Evolutionary conservation across 2,797 vertebrate species (phyloP).

Genomic region (Sciurus vulgaris): DNA sequence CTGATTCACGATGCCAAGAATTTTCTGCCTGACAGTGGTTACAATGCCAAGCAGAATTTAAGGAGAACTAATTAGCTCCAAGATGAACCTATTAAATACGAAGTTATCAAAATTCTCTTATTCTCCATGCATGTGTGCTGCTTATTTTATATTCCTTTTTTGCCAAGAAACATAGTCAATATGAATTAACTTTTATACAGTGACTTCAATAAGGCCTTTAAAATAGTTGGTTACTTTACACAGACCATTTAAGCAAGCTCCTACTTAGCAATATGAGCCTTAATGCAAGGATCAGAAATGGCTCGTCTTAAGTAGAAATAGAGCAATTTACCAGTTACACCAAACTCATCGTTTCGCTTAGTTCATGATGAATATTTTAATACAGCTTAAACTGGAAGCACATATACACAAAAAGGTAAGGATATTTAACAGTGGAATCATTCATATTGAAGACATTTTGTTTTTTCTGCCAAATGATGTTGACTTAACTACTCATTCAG

Average conservation of each 20-base stretch:
- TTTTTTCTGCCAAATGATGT: background rate
- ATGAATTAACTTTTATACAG: conserved; percentile 58
- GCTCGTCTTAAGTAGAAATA: background rate
- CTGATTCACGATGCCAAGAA: background rate
- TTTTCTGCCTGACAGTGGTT: background rate
- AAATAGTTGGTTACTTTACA: conserved; percentile 4
- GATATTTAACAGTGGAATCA: background rate
- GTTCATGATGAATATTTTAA: conserved; percentile 13
- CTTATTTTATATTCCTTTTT: conserved; percentile 60
- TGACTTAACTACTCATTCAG: background rate
- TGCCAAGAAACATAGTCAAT: conserved; percentile 60
- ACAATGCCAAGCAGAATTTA: conserved; percentile 56
- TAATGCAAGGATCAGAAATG: background rate
- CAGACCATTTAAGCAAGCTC: conserved; percentile 30
- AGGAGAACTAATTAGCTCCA: conserved; percentile 63
- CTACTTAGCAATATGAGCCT: background rate
- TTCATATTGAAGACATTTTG: background rate
- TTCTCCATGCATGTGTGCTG: conserved; percentile 47
- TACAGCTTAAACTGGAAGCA: conserved; percentile 5
- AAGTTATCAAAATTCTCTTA: conserved; percentile 61
- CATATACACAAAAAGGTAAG: background rate
- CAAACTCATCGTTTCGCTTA: background rate
- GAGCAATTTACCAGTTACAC: background rate
- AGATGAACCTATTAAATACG: conserved; percentile 50
- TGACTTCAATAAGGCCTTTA: conserved; percentile 36